phyloP scores from a whole-genome alignment of 2,797 vertebrate species.

The Aeoliscus strigatus region DNA sequence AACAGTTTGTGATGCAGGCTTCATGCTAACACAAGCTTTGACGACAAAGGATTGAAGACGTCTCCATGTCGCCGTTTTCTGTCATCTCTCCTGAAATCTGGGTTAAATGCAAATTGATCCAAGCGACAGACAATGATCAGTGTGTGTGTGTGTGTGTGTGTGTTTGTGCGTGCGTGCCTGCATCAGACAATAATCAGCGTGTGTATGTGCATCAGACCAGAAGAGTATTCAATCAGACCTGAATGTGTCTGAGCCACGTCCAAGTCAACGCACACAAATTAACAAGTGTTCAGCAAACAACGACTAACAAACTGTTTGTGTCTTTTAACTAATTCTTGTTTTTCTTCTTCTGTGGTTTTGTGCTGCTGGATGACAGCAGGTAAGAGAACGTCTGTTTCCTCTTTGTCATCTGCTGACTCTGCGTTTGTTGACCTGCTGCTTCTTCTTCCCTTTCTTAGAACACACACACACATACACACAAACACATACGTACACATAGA shows the following conservation, averaged over 20 bases:
- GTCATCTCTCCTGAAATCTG: conserved; percentile 52
- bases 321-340: conserved; percentile 3
- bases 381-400: conserved; percentile 37
- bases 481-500: too few relatives aligned
- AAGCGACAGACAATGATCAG: too few relatives aligned
- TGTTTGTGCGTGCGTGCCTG: too few relatives aligned
- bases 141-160: too few relatives aligned
- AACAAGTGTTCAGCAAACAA: too few relatives aligned
- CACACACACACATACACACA: conserved; percentile 15
- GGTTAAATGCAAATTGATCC: conserved; percentile 77
- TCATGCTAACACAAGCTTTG: too few relatives aligned
- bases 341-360: neutral
- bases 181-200: conserved; percentile 68
- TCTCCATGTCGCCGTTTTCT: conserved; percentile 20
- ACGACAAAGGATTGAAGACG: neutral
- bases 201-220: conserved; percentile 63
- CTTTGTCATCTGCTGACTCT: conserved; percentile 54
- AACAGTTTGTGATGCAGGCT: too few relatives aligned
- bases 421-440: conserved; percentile 30
- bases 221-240: conserved; percentile 63
- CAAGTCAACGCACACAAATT: too few relatives aligned
- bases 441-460: conserved; percentile 60
- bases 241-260: conserved; percentile 38
- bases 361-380: conserved; percentile 31
- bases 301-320: too few relatives aligned